Evolutionary conservation across 1,140 invertebrate species (phyloP).

Genomic region (Anastatus disparis): DNA sequence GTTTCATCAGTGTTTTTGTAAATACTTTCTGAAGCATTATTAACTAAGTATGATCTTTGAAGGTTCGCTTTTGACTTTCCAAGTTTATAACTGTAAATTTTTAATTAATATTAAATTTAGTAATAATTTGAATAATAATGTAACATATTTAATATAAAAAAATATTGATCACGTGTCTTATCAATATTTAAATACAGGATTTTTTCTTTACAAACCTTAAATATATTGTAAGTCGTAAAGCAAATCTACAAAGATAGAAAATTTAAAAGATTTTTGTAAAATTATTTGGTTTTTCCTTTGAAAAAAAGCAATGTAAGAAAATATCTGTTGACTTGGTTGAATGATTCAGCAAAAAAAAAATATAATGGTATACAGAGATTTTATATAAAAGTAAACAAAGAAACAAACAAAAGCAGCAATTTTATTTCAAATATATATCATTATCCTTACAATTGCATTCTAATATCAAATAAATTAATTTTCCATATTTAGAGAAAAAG

Average conservation of each 20-base stretch:
- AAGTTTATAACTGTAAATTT: slow-evolving; percentile 4
- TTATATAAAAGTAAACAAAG: slow-evolving; percentile 53
- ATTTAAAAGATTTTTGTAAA: slow-evolving; percentile 21
- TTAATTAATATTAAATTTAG: not conserved
- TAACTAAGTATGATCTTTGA: slow-evolving; percentile 22
- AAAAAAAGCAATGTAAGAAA: slow-evolving; percentile 46
- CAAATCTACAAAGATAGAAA: slow-evolving; percentile 28
- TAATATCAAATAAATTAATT: slow-evolving; percentile 41
- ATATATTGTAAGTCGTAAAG: not conserved
- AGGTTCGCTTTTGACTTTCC: slow-evolving; percentile 3
- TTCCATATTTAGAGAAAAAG: slow-evolving; percentile 46
- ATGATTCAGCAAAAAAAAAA: slow-evolving; percentile 50
- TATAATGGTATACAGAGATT: slow-evolving; percentile 52
- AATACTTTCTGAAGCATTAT: slow-evolving; percentile 35
- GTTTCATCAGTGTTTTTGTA: slow-evolving; percentile 31
- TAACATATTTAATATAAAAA: not conserved
- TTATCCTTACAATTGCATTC: slow-evolving; percentile 43
- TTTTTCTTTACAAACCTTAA: not conserved
- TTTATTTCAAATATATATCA: slow-evolving; percentile 51
- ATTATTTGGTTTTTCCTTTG: slow-evolving; percentile 32
- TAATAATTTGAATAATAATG: not conserved
- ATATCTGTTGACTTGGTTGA: slow-evolving; percentile 52
- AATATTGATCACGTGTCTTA: not conserved
- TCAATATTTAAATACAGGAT: not conserved
- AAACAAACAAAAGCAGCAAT: slow-evolving; percentile 5